Base-by-base conservation (phyloP, 2,113 vertebrate genomes). In the Calidris pygmaea region DNA sequence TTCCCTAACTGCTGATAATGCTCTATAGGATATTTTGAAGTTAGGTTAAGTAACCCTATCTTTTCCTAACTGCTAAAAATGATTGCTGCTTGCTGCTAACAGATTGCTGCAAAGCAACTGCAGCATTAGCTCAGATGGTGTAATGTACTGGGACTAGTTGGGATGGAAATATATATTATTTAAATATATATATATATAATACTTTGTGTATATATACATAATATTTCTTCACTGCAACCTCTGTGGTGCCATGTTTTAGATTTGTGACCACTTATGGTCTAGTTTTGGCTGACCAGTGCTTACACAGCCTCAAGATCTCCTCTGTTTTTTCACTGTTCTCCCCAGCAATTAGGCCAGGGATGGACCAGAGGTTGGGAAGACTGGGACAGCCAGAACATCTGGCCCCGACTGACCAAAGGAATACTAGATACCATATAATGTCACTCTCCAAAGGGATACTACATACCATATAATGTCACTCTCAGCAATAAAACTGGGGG, bases 211-310 rank as follows among this genome's bases (percentile, higher is more conserved):
- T 52, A 52, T 27, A 53, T 29, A 53, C 14, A 17, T 10, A 55
- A 10, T 55, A 55, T 65, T 70, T 59, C 48, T 53, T 74, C 62
- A 14, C 32, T 48, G 24, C 17, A 52, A 12, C 18, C 34, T 58
- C 6, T 62, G 14, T 10, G 14, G 41, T 41, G 26, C 26, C 4
- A 1, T 47, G 15, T 23, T 83, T 79, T 48, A 70, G 37, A 32
- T 24, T 53, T 73, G 32, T 48, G 8, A 37, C 16, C 19, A 59
- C 6, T 66, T 41, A 1, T 18, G 5, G 43, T 70, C 74, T n/a
- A 55, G 8, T 5, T 48, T 4, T 15, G 16, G 22, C 34, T 68
- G 22, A 56, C 22, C 0, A 0, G 45, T 23, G 12, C 26, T 41
- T 41, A 27, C 14, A n/a, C 9, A 79, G 37, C 7, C 7, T 70